These are phyloP conservation scores for Heterodera carotae DNA, from an alignment of 1,140 invertebrate genomes.

Conservation along the genomic window DNA sequence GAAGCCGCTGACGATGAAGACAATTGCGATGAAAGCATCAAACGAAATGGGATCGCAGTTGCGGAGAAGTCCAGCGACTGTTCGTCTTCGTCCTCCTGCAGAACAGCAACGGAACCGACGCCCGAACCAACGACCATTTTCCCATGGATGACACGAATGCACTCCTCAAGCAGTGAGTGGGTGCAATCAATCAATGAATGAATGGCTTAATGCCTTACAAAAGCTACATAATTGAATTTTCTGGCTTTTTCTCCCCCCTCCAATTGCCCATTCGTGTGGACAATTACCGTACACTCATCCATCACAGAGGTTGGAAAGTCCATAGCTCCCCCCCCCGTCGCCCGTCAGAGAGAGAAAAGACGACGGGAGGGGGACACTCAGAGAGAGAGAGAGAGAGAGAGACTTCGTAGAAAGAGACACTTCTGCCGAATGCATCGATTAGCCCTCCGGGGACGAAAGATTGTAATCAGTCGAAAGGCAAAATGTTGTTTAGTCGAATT, in stretches of 20 bases:
- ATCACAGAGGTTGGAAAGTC: not conserved
- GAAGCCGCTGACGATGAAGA: not conserved
- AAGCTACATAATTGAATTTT: slow-evolving; percentile 1
- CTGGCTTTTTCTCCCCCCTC: not conserved
- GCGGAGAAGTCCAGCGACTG: not conserved
- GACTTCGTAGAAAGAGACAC: not conserved
- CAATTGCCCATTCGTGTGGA: not conserved
- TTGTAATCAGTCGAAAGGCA: not conserved
- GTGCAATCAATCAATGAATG: too few species aligned
- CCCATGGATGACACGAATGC: slow-evolving; percentile 59
- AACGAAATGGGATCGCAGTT: not conserved
- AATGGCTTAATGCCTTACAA: not conserved
- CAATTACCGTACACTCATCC: not conserved
- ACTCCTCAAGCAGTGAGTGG: slow-evolving; percentile 52
- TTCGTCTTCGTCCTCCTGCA: not conserved
- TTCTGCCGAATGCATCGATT: not conserved
- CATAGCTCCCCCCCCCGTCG: not conserved
- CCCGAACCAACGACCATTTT: slow-evolving; percentile 41
- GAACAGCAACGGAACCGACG: not conserved
- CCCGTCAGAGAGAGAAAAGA: too few species aligned
- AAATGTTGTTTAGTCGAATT: not conserved
- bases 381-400: not conserved
- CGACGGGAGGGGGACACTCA: not conserved
- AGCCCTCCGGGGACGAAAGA: not conserved
- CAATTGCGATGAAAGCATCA: not conserved